Base-by-base conservation (phyloP, 2,113 vertebrate species). In the Cavia aperea region DNA sequence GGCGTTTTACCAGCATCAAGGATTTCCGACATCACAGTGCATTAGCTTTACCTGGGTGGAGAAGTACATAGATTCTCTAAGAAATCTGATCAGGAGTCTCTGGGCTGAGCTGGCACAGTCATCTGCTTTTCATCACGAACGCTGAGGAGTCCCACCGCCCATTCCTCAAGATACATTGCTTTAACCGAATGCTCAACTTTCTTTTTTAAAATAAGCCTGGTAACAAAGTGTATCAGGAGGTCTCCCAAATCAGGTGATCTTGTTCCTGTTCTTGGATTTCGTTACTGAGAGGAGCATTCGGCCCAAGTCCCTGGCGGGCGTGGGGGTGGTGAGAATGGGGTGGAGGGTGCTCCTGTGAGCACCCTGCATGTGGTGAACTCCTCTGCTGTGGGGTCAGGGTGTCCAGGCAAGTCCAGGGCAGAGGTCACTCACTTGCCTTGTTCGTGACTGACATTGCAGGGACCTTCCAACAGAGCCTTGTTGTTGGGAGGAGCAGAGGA, bases 31-130 rank as follows among this genome's bases (percentile, higher is more conserved):
- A 62, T 82, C n/a, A 26, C 31, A 49, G 51, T 49, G 79, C 51
- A 58, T 66, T 89, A 39, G 33, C 31, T 70, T 68, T 29, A 36
- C 5, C 56, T 19, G n/a, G 21, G 19, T 43, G 9, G 13, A 56
- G 65, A 79, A 86, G 56, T n/a, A 43, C 12, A 54, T 49, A 77
- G 19, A 15, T 83, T 88, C 21, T 54, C 62, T 79, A 78, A 78
- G 79, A 70, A 51, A 94, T 51, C n/a, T 83, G 39, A 66, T 16
- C 91, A 51, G 75, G 68, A 75, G 66, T 43, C 31, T 75, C 66
- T 66, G 51, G 60, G 49, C 39, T 36, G 49, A 77, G 14, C 16
- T 77, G 89, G 68, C 15, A 60, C 10, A 70, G 77, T 23, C n/a
- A 49, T 54, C 68, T 70, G 8, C 24, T 62, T 68, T 62, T 78